Percentiles rank a stretch among this genome's conserved stretches.
phyloP scores from a whole-genome alignment of 2,113 vertebrate species.

The Coryphaenoides rupestris region DNA sequence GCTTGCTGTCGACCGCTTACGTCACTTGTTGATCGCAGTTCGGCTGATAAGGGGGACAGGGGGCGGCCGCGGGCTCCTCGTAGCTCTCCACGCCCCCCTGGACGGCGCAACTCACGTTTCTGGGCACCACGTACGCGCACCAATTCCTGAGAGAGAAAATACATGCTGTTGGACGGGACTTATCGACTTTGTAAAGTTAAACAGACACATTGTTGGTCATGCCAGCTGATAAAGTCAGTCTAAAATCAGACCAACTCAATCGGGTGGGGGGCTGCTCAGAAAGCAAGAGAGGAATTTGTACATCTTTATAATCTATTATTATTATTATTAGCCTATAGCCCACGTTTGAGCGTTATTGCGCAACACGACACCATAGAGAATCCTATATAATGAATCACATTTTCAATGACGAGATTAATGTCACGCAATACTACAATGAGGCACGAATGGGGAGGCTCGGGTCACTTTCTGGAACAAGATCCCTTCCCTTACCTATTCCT shows the following conservation, averaged over 20 bases:
- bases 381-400: too few relatives aligned
- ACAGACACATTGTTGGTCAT: slow-evolving; percentile 31
- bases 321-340: too few relatives aligned
- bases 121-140: slow-evolving; percentile 93
- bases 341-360: too few relatives aligned
- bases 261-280: too few relatives aligned
- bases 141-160: slow-evolving; percentile 80
- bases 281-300: too few relatives aligned
- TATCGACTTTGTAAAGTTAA: slow-evolving; percentile 37
- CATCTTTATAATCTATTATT: too few relatives aligned
- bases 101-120: slow-evolving; percentile 92
- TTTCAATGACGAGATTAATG: too few relatives aligned
- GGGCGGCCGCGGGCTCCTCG: slow-evolving; percentile 81
- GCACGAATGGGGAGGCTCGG: too few relatives aligned
- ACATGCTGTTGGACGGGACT: slow-evolving; percentile 15
- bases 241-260: neutral
- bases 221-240: slow-evolving; percentile 27
- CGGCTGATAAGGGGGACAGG: slow-evolving; percentile 81
- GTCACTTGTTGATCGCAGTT: slow-evolving; percentile 77
- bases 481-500: slow-evolving; percentile 65
- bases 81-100: slow-evolving; percentile 85
- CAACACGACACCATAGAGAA: too few relatives aligned
- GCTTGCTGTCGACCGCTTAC: too few relatives aligned
- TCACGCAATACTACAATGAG: too few relatives aligned
- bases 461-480: too few relatives aligned